phyloP scores from a whole-genome alignment of 2,113 vertebrate species.

The Datnioides undecimradiatus region DNA sequence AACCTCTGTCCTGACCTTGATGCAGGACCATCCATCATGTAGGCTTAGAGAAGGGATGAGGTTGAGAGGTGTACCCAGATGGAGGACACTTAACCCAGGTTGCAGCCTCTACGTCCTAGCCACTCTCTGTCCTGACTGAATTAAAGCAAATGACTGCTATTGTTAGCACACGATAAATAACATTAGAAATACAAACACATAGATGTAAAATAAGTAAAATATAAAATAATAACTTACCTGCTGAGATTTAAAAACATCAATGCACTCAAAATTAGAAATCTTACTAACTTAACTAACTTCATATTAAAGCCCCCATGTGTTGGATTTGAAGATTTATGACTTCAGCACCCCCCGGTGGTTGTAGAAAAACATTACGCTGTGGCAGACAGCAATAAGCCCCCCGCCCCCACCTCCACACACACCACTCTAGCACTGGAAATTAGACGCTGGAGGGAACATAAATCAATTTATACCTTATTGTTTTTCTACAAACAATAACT shows the following conservation, averaged over 20 bases:
- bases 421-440: background rate
- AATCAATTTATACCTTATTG: no score
- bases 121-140: slow-evolving; percentile 26
- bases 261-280: background rate
- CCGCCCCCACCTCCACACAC: background rate
- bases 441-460: no score
- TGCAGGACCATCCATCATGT: slow-evolving; percentile 69
- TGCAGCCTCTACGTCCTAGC: slow-evolving; percentile 14
- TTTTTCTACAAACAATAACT: no score
- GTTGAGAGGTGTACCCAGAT: slow-evolving; percentile 55
- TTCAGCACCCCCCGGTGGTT: background rate
- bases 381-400: background rate
- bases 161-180: background rate
- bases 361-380: slow-evolving; percentile 2
- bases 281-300: background rate
- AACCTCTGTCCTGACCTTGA: slow-evolving; percentile 73
- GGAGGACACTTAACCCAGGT: slow-evolving; percentile 57
- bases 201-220: background rate
- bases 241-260: no score
- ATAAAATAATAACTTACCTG: no score
- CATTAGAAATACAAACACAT: background rate
- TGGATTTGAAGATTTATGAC: slow-evolving; percentile 8
- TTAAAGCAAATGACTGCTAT: background rate
- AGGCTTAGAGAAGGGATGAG: slow-evolving; percentile 45
- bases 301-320: background rate